Base-by-base conservation (phyloP, 2,797 vertebrate species). In the Amazona ochrocephala region DNA sequence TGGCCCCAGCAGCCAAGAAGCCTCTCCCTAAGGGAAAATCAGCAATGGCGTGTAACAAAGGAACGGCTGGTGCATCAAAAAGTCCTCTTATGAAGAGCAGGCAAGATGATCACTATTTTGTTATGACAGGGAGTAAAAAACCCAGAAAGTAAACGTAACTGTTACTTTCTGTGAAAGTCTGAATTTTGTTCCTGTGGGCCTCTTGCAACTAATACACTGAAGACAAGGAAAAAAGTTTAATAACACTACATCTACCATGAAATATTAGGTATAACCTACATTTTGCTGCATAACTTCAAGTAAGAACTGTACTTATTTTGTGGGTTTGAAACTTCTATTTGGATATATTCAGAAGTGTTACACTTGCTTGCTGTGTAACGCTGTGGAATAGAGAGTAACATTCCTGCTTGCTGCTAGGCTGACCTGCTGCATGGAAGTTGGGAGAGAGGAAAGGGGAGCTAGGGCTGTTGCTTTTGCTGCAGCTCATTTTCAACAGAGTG, bases 81-180 rank as follows among this genome's bases (percentile, higher is more conserved):
- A 89, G 94, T 44, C 95, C 97, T 18, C 93, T 88, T 29, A 18
- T 26, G 24, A 98, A 98, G 58, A 93, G 74, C 80, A 98, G 98
- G 82, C 98, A 97, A 7, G 98, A 98, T 74, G 98, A 99, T 61
- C 96, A 98, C 76, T 99, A 99, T 91, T 99, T 99, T 94, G 98
- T 99, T 96, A 98, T 99, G 98, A 99, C 97, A 64, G 97, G 97
- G 48, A 98, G 97, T 95, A 98, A 98, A 97, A 98, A 98, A 84
- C 97, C 97, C 95, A 99, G 97, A 94, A 98, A 98, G 56, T 99
- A 96, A 97, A 72, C 39, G n/a, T 23, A 22, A 10, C 42, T 73
- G 8, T 71, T 79, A 29, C 27, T 76, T 83, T 93, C 66, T 67
- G 62, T 56, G 34, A 11, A 42, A 75, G 53, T 73, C 44, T 85